phyloP scores from a whole-genome alignment of 2,113 vertebrate genomes.

The Microcebus griseorufus region DNA sequence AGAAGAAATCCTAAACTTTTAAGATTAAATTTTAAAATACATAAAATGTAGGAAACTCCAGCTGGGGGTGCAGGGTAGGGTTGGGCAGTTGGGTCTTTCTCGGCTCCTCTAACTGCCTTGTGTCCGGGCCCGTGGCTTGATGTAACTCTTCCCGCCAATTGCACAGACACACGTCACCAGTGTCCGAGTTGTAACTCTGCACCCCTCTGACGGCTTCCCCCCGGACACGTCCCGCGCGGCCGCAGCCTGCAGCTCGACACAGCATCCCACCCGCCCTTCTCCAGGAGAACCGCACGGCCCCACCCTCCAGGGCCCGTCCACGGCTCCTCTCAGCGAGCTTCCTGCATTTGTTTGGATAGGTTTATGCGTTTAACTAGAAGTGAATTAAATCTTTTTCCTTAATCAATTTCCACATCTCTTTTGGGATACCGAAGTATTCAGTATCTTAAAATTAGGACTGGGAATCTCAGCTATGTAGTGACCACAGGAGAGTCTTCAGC shows the following conservation, averaged over 20 bases:
- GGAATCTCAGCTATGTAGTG: not conserved
- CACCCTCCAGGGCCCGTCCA: not conserved
- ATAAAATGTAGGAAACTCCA: not conserved
- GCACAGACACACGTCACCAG: not conserved
- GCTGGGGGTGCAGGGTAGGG: not conserved
- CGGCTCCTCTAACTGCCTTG: not conserved
- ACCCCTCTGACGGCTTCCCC: not conserved
- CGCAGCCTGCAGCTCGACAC: not conserved
- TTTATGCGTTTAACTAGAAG: not conserved
- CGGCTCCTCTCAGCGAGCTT: not conserved
- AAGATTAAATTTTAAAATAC: not conserved
- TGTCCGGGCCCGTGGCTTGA: accelerated
- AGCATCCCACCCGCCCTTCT: not conserved
- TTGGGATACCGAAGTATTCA: not conserved
- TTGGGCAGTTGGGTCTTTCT: not conserved
- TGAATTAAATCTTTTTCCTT: not conserved
- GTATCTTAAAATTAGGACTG: not conserved
- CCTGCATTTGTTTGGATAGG: not conserved
- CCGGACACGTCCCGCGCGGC: not conserved
- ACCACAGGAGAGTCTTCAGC: not conserved
- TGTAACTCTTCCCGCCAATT: not conserved
- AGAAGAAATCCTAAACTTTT: not conserved
- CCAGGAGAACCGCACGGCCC: not conserved
- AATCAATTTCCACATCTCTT: not conserved
- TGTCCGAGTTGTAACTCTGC: not conserved